Conservation (phyloP, 2,888 invertebrate genomes). For the Dysmachus trigonus region DNA sequence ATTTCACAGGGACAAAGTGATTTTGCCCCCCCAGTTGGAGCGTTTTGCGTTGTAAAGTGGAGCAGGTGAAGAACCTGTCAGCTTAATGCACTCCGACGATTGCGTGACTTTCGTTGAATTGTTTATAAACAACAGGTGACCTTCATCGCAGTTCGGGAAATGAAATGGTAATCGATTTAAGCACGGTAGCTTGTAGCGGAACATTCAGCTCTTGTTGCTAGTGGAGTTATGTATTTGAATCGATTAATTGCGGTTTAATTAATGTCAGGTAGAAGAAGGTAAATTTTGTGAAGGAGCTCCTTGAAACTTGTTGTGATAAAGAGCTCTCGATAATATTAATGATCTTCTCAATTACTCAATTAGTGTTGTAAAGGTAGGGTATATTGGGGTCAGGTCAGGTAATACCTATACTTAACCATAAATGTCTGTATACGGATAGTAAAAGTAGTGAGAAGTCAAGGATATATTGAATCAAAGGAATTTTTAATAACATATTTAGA, state of each 20-base stretch:
- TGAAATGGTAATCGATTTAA: not conserved
- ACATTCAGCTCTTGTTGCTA: not conserved
- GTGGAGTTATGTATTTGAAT: not conserved
- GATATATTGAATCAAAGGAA: no score
- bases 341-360: not conserved
- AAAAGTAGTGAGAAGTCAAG: no score
- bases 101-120: not conserved
- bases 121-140: not conserved
- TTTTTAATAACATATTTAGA: no score
- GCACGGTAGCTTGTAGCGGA: not conserved
- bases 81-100: not conserved
- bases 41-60: not conserved
- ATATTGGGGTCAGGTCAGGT: not conserved
- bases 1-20: not conserved
- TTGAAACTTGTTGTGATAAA: not conserved
- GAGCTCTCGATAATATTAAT: not conserved
- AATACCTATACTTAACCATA: not conserved
- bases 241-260: not conserved
- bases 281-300: not conserved
- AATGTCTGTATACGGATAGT: no score
- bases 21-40: not conserved
- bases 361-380: not conserved
- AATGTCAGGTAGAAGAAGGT: not conserved
- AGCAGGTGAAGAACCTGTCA: not conserved
- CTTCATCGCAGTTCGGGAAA: not conserved